These are phyloP conservation scores for Ormia ochracea DNA, from an alignment of 2,888 invertebrate species.

Conservation along the genomic window DNA sequence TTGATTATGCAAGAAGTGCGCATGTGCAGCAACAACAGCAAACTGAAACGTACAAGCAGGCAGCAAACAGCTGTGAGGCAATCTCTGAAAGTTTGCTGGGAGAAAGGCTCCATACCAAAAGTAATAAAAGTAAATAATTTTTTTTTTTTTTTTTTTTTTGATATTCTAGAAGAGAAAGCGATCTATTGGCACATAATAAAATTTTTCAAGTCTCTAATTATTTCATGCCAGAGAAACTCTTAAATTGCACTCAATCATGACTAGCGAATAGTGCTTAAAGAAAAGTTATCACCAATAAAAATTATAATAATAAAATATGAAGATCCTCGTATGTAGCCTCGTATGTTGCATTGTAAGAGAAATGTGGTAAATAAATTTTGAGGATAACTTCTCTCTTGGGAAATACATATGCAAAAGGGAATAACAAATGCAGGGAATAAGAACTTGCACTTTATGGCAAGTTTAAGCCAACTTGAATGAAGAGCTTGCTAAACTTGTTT, in stretches of 20 bases:
- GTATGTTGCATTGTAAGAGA: too few species aligned
- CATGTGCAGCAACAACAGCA: constrained; percentile 66
- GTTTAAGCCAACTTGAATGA: constrained; percentile 36
- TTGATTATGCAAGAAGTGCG: constrained; percentile 13
- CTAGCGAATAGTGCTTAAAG: too few species aligned
- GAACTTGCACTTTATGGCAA: background rate
- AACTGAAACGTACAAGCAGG: constrained; percentile 64
- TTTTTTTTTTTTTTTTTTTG: too few species aligned
- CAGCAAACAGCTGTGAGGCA: constrained; percentile 65
- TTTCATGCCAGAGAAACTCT: too few species aligned
- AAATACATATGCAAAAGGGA: background rate
- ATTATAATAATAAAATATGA: too few species aligned
- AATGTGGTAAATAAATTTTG: background rate
- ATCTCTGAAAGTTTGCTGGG: background rate
- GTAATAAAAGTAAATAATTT: background rate
- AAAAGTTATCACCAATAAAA: too few species aligned
- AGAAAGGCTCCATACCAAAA: background rate
- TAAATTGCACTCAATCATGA: too few species aligned
- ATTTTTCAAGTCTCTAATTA: too few species aligned
- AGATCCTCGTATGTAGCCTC: too few species aligned
- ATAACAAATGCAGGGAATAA: background rate
- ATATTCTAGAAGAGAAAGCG: too few species aligned
- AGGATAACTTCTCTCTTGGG: background rate
- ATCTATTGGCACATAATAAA: too few species aligned
- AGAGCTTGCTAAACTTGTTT: constrained; percentile 72